Base-by-base conservation (phyloP, 2,888 invertebrate genomes). In the Fissipunctia ypsillon region DNA sequence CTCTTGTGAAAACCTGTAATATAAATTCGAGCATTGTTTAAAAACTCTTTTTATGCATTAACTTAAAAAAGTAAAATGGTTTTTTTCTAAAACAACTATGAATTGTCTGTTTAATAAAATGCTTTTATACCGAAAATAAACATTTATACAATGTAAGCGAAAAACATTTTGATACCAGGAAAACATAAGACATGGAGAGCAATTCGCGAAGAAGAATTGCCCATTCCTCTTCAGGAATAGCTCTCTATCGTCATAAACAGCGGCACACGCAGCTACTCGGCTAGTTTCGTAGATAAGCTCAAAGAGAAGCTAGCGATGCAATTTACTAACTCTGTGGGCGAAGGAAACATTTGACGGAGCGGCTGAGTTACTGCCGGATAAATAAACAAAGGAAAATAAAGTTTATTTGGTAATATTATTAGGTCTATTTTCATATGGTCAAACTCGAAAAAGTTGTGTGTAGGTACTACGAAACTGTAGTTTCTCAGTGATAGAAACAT, bases 231-330 rank as follows among this genome's bases (percentile, higher is more conserved):
- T 25, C n/a, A n/a, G 59, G 45, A 54, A 69, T 65, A 56, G 67
- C 66, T 65, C 48, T 48, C 22, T 45, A 79, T 83, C 80, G 69
- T 65, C 83, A 80, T 68, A 83, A 59, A 71, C 54, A 65, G 80
- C 28, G 65, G 50, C 57, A 38, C 61, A 65, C 77, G 56, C 52
- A 48, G 54, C 31, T 38, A 60, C 63, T 59, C 59, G 52, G 68
- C 56, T 43, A 60, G 54, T 48, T 56, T 16, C 25, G 56, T 28
- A 52, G 59, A 66, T 69, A 66, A 73, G 64, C 65, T 52, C 48
- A 7, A 52, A 68, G 52, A 52, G 54, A n/a, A 65, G 79, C 83
- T 43, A 66, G 71, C 52, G 71, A 71, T 72, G 72, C 71, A 54
- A 69, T 65, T 25, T 72, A 72, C 72, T 28, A 25, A 63, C 65